phyloP scores from a whole-genome alignment of 2,888 invertebrate genomes.

The Lissonota sp. region DNA sequence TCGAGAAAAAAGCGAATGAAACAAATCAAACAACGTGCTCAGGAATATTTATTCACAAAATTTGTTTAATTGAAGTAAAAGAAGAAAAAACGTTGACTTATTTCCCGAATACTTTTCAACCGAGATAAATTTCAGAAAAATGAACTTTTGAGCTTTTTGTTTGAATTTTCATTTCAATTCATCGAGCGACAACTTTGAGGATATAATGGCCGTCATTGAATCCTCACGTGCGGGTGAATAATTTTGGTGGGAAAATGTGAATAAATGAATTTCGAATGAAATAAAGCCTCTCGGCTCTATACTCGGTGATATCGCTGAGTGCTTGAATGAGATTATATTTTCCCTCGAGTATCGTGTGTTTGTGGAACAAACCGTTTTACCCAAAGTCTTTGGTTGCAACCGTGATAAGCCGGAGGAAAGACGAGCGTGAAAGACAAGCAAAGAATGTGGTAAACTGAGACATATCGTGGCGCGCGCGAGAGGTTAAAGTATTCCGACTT shows the following conservation, averaged over 20 bases:
- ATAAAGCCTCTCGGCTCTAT: neutral
- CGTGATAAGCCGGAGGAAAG: neutral
- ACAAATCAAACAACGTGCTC: neutral
- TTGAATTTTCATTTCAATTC: no score
- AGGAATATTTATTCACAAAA: no score
- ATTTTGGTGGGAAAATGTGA: no score
- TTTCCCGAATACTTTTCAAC: no score
- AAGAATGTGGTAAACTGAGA: constrained; percentile 4
- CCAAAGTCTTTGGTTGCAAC: neutral
- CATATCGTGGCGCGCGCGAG: neutral
- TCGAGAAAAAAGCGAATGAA: neutral
- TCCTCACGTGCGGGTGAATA: no score
- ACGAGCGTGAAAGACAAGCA: constrained; percentile 2
- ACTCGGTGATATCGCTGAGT: neutral
- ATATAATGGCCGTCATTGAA: no score
- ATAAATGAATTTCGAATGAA: neutral
- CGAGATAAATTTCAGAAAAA: no score
- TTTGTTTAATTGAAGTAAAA: no score
- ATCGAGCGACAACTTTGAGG: no score
- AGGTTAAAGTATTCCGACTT: constrained; percentile 9
- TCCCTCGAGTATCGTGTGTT: neutral
- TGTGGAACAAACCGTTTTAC: neutral
- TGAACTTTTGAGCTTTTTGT: no score
- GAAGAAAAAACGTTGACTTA: no score
- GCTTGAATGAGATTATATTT: constrained; percentile 3